phyloP scores from a whole-genome alignment of 2,797 vertebrate genomes.

The Ibycter americanus region DNA sequence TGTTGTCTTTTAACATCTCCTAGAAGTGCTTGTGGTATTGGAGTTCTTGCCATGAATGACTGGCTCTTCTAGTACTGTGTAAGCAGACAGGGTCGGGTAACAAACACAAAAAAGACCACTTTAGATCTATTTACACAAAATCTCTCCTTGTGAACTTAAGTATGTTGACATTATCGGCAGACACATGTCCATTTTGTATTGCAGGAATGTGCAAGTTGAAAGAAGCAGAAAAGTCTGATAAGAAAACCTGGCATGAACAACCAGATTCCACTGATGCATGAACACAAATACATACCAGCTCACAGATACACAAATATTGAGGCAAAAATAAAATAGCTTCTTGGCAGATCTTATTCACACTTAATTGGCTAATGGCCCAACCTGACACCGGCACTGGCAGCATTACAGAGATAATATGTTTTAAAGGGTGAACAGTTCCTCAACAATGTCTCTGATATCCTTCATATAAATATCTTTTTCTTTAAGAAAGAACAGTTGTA shows the following conservation, averaged over 20 bases:
- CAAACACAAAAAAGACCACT: neutral
- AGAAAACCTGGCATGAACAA: conserved; percentile 31
- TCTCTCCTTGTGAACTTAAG: neutral
- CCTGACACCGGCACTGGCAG: neutral
- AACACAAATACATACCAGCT: conserved; percentile 7
- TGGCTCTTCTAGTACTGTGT: neutral
- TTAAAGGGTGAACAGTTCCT: neutral
- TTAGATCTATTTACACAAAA: neutral
- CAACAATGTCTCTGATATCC: neutral
- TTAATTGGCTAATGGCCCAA: conserved; percentile 50
- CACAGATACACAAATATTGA: neutral
- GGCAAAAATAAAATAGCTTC: conserved; percentile 25
- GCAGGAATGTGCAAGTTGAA: conserved; percentile 18
- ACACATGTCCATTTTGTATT: conserved; percentile 19
- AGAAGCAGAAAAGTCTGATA: conserved; percentile 44
- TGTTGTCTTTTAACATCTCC: neutral
- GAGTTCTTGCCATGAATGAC: neutral
- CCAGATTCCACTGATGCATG: conserved; percentile 10
- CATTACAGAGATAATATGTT: neutral
- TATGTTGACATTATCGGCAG: conserved; percentile 40
- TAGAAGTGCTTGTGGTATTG: neutral
- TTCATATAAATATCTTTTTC: neutral
- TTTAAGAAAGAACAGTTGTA: neutral
- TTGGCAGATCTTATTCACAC: conserved; percentile 27
- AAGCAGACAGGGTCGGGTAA: neutral